These are phyloP conservation scores for Athetis lepigone DNA, from an alignment of 2,888 invertebrate genomes.

Conservation along the genomic window DNA sequence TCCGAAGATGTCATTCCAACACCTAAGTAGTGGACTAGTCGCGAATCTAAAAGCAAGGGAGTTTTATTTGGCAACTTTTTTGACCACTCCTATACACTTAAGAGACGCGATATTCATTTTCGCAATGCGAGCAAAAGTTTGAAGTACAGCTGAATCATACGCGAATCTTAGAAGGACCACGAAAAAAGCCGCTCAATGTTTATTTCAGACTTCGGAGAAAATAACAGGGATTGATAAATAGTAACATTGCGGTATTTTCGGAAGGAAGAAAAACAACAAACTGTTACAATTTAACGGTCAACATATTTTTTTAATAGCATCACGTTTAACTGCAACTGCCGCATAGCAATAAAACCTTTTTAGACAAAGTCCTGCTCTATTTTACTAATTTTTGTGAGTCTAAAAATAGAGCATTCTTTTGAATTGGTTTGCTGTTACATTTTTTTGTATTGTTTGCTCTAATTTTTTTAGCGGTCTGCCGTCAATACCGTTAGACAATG, in stretches of 20 bases:
- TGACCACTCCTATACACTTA: conserved; percentile 1
- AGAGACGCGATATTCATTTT: neutral
- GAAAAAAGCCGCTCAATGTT: conserved; percentile 7
- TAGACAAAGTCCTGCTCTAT: conserved; percentile 80
- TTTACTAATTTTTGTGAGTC: conserved; percentile 78
- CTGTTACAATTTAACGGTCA: conserved; percentile 83
- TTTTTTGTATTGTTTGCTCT: conserved; percentile 57
- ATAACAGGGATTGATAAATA: conserved; percentile 37
- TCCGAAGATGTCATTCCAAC: conserved; percentile 46
- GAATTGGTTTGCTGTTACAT: conserved; percentile 48
- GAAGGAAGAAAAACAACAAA: conserved; percentile 58
- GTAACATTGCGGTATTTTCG: conserved; percentile 52
- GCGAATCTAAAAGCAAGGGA: conserved; percentile 17
- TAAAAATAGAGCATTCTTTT: conserved; percentile 74
- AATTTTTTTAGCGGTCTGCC: conserved; percentile 45
- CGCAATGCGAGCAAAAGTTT: conserved; percentile 2
- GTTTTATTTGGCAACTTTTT: conserved; percentile 27
- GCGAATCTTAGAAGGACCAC: neutral
- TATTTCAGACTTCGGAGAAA: conserved; percentile 34
- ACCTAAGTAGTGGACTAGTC: conserved; percentile 43
- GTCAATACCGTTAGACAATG: conserved; percentile 44
- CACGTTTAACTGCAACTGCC: conserved; percentile 58
- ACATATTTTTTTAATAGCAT: conserved; percentile 66
- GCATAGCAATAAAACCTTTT: conserved; percentile 61
- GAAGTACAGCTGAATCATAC: neutral